Evolutionary conservation across 2,797 vertebrate genomes (phyloP).

Genomic region (Dallia pectoralis): DNA sequence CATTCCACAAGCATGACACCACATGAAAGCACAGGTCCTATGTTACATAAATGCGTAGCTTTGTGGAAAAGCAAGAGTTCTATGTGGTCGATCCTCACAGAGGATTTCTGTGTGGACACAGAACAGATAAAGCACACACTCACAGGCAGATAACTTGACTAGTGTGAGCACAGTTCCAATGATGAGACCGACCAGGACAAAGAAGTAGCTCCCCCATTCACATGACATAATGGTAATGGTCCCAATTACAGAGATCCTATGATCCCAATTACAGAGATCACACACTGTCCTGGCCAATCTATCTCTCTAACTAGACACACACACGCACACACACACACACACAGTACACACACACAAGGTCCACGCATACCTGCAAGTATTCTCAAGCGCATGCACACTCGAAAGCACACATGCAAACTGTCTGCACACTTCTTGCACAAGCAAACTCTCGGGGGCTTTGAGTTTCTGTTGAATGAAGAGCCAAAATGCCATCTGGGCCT

Average conservation of each 20-base stretch:
- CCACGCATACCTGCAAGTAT: too few relatives aligned
- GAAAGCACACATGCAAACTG: slow-evolving; percentile 5
- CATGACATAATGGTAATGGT: slow-evolving; percentile 42
- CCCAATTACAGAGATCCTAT: slow-evolving; percentile 44
- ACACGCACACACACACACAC: slow-evolving; percentile 8
- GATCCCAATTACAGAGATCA: slow-evolving; percentile 47
- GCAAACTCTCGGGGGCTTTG: background rate
- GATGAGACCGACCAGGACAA: background rate
- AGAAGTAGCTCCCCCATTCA: slow-evolving; percentile 10
- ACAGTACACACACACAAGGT: background rate
- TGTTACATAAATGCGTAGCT: background rate
- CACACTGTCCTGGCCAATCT: slow-evolving; percentile 7
- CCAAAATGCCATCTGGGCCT: background rate
- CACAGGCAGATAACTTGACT: background rate
- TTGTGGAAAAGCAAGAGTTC: background rate
- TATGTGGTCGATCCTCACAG: background rate
- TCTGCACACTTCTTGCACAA: background rate
- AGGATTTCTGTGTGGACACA: background rate
- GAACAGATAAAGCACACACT: background rate
- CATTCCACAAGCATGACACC: background rate
- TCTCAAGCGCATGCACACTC: background rate
- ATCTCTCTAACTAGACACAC: background rate
- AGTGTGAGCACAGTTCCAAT: background rate
- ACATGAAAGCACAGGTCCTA: background rate
- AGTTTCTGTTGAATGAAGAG: background rate